Conservation (phyloP, 2,113 vertebrate species). For the Patagioenas fasciata region DNA sequence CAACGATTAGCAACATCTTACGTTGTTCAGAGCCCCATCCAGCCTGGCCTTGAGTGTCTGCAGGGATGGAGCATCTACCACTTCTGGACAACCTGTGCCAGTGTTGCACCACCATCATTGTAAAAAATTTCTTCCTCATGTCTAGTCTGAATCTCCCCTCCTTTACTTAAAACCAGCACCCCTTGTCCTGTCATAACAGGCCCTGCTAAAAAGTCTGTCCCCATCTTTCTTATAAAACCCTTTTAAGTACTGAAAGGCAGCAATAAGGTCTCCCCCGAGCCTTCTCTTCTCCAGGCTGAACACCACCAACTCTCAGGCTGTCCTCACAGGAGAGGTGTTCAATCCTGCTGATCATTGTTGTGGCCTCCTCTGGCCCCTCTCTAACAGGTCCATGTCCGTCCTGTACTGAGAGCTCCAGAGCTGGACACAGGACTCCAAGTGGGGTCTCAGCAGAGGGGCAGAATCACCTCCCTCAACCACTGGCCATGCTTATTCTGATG, state of each 20-base stretch:
- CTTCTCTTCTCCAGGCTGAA: neutral
- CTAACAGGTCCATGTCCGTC: neutral
- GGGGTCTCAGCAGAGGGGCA: neutral
- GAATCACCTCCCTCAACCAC: neutral
- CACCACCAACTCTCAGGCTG: neutral
- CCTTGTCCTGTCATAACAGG: too few species aligned
- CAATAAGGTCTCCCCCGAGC: neutral
- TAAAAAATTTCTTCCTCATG: too few species aligned
- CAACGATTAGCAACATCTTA: neutral
- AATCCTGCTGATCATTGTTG: accelerated
- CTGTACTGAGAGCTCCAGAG: neutral
- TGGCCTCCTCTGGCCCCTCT: neutral
- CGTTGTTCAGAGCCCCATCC: neutral
- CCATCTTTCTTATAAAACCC: too few species aligned
- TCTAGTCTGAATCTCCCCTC: too few species aligned
- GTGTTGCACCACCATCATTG: too few species aligned
- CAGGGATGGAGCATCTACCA: too few species aligned
- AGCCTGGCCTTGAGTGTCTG: too few species aligned
- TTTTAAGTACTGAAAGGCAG: neutral
- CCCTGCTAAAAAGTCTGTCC: too few species aligned
- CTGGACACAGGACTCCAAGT: neutral
- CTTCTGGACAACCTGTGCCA: too few species aligned
- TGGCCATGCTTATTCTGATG: neutral
- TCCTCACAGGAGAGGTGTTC: neutral
- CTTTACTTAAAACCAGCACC: too few species aligned